Evolutionary conservation across 2,113 vertebrate genomes (phyloP), one percentile per base, ranked within the genome.

Genomic region (Trochalopteron elliotii): DNA sequence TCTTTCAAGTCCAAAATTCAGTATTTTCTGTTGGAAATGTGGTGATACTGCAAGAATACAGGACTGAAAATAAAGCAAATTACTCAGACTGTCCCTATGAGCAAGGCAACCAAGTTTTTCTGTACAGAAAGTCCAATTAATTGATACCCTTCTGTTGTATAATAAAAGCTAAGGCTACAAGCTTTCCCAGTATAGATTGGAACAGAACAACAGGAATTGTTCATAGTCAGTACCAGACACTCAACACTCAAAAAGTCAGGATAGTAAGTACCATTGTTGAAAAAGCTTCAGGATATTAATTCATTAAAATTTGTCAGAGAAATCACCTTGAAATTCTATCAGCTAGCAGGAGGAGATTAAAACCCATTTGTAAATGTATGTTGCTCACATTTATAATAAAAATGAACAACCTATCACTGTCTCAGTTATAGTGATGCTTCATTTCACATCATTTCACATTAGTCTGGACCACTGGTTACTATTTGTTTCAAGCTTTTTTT

Each of bases 41-140:
- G 5, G 15, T 9, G 20, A 53, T 37, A 37, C 2, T 23, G 31
- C 42, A 55, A 83, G 12, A 94, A 92, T 1, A 12, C 10, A 78
- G n/a, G 70, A 31, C 5, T 5, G 21, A 37, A 35, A 50, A 74
- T 30, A 72, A 35, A 10, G 53, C 3, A 20, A 47, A 87, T 76
- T 56, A 35, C 11, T 83, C 40, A 23, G 7, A 44, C 0, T 47
- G 59, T 18, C 24, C n/a, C 13, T 20, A 3, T 0, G 7, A 67
- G 19, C 25, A 87, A 77, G 42, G 25, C 27, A 88, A 61, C 10
- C 42, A 72, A 45, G 23, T 45, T 12, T 16, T 80, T 33, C 37
- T 16, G 30, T 4, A 19, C 0, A 69, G 12, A 17, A 83, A 87
- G 23, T 35, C 37, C 21, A 28, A 50, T 5, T 45, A 77, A 94